phyloP scores from a whole-genome alignment of 2,113 vertebrate genomes.

The Aythya baeri region DNA sequence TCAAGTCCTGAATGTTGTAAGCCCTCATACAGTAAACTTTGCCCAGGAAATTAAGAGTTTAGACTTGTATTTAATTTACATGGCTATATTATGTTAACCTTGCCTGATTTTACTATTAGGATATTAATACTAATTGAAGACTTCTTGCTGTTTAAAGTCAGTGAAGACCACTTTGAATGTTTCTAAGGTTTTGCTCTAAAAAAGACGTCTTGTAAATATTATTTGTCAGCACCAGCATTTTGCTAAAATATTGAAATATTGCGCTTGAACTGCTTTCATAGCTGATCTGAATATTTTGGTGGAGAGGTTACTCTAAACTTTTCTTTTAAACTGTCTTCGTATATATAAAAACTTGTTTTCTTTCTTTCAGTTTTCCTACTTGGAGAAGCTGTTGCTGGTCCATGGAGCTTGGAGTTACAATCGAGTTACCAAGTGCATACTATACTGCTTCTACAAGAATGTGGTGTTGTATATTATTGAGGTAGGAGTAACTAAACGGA shows the following conservation, averaged over 20 bases:
- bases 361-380: conserved; percentile 88
- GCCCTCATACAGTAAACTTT: not conserved
- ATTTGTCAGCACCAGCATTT: not conserved
- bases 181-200: not conserved
- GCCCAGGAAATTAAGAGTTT: not conserved
- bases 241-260: not conserved
- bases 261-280: not conserved
- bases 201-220: not conserved
- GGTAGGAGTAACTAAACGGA: conserved; percentile 76
- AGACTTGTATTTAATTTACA: not conserved
- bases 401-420: conserved; percentile 99
- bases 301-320: not conserved
- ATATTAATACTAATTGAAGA: not conserved
- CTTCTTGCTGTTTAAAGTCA: not conserved
- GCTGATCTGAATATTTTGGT: not conserved
- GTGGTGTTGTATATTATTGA: conserved; percentile 99
- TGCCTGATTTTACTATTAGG: not conserved
- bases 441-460: conserved; percentile 99
- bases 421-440: conserved; percentile 97
- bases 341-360: not conserved
- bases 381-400: conserved; percentile 95
- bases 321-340: not conserved
- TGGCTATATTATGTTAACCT: not conserved
- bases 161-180: not conserved
- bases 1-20: not conserved